Conservation (phyloP, 2,113 vertebrate genomes). For the Lontra canadensis region DNA sequence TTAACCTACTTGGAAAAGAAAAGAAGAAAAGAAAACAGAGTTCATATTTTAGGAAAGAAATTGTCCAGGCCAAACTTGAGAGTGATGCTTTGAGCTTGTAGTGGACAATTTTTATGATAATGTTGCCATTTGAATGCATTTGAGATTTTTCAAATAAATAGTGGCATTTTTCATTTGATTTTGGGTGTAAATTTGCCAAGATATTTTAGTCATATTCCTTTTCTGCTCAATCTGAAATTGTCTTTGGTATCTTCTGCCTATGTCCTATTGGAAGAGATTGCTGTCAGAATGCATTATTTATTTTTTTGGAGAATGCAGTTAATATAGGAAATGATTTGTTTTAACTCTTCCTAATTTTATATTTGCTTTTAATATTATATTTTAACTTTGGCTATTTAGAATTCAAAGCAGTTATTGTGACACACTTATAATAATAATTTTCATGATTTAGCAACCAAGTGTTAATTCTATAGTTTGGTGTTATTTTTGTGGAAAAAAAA, state of each 20-base stretch:
- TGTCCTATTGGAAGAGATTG: background rate
- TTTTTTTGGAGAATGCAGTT: background rate
- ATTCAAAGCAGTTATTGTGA: background rate
- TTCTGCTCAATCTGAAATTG: constrained; percentile 14
- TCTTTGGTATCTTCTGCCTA: background rate
- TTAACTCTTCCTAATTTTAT: background rate
- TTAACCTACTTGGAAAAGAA: constrained; percentile 4
- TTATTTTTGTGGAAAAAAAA: background rate
- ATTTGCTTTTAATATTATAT: constrained; percentile 3
- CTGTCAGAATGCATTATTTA: background rate
- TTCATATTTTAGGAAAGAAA: constrained; percentile 12
- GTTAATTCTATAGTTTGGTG: background rate
- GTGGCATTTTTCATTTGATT: background rate
- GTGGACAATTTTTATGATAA: background rate
- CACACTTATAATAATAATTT: background rate
- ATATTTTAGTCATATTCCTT: constrained; percentile 16
- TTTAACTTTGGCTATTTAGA: background rate
- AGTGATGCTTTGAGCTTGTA: background rate
- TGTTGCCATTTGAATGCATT: background rate
- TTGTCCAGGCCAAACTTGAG: background rate
- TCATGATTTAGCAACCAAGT: background rate
- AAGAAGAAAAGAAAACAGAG: background rate
- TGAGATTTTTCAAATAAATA: constrained; percentile 42
- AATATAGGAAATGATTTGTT: background rate
- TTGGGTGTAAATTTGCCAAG: constrained; percentile 21